These are phyloP conservation scores for Phataginus tetradactyla DNA, from an alignment of 2,797 vertebrate genomes.

Conservation along the genomic window DNA sequence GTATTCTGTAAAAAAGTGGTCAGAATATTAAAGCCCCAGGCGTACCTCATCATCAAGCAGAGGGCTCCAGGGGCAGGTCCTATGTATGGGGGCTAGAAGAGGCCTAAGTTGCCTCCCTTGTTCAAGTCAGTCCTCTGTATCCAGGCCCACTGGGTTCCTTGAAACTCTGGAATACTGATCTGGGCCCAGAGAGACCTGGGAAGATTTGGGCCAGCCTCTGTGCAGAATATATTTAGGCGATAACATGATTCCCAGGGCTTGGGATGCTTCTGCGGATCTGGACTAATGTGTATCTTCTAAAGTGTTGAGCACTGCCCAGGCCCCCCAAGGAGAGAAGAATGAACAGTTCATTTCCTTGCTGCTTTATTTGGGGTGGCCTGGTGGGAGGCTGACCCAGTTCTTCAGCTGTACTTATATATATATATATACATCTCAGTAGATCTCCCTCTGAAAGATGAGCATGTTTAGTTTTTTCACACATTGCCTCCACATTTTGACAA, in stretches of 20 bases:
- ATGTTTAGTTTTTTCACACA: slow-evolving; percentile 80
- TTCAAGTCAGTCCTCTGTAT: neutral
- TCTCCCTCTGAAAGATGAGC: slow-evolving; percentile 73
- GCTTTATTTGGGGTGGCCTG: slow-evolving; percentile 67
- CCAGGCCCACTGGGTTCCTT: neutral
- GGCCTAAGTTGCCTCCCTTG: neutral
- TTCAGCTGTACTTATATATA: slow-evolving; percentile 9
- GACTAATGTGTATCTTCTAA: neutral
- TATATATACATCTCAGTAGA: slow-evolving; percentile 13
- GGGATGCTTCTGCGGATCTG: neutral
- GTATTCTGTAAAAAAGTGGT: neutral
- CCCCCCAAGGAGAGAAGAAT: neutral
- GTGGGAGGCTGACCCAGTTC: slow-evolving; percentile 80
- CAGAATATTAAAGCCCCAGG: neutral
- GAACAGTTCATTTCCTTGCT: neutral
- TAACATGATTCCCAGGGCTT: neutral
- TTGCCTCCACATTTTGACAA: slow-evolving; percentile 82
- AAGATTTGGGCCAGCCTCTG: neutral
- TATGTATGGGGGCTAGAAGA: neutral
- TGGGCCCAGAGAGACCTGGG: neutral
- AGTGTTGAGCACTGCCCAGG: neutral
- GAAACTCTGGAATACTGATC: neutral
- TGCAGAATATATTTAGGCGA: neutral
- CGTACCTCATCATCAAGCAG: neutral
- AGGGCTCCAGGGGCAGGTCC: neutral